phyloP scores from a whole-genome alignment of 2,888 invertebrate genomes.

The Zele albiditarsus region DNA sequence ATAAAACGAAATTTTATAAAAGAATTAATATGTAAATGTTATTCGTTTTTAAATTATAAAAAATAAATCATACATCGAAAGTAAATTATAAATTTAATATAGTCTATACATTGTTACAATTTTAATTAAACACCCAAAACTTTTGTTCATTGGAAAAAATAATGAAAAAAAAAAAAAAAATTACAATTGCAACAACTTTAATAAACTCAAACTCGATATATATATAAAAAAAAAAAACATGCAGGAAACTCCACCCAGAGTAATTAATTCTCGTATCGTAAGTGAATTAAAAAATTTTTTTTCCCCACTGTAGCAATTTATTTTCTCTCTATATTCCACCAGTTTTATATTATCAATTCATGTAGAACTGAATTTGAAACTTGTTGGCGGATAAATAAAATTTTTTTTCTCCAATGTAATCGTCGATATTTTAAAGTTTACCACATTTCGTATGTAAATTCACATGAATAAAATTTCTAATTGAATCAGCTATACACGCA shows the following conservation, averaged over 20 bases:
- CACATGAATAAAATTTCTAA: neutral
- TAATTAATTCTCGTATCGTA: neutral
- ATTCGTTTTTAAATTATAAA: neutral
- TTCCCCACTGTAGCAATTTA: neutral
- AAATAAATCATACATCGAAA: neutral
- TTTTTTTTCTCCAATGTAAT: too few species aligned
- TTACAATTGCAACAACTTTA: neutral
- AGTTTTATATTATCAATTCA: neutral
- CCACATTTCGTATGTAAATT: neutral
- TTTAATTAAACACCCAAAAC: slow-evolving; percentile 1
- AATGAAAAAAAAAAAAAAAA: neutral
- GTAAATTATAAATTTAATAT: neutral
- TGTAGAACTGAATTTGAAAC: neutral
- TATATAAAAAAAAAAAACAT: neutral
- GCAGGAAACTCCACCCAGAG: neutral
- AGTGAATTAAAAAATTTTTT: neutral
- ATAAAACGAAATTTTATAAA: too few species aligned
- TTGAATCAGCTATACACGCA: neutral
- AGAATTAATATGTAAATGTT: too few species aligned
- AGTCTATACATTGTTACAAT: neutral
- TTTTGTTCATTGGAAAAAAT: slow-evolving; percentile 5
- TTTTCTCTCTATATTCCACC: neutral
- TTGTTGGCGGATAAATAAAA: too few species aligned
- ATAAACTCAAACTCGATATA: slow-evolving; percentile 7
- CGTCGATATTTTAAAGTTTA: neutral